Evolutionary conservation across 2,797 vertebrate species (phyloP).

Genomic region (Pangasius sanitwongsei): DNA sequence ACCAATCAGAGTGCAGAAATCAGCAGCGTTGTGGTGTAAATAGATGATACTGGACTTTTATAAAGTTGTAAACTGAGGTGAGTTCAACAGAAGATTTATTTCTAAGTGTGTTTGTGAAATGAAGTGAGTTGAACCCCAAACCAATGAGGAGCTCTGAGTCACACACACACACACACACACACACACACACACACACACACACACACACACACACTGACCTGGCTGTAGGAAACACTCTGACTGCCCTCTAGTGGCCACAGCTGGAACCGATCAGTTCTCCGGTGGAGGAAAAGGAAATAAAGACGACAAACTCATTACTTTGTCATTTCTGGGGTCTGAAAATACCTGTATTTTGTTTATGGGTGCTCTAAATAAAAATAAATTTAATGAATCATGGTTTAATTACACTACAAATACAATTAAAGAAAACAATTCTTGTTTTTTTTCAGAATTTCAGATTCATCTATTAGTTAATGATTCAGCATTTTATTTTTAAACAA

Average conservation of each 20-base stretch:
- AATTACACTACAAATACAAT: not conserved
- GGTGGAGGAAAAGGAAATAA: not conserved
- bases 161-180: not conserved
- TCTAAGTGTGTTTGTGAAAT: constrained; percentile 44
- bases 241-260: constrained; percentile 6
- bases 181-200: not conserved
- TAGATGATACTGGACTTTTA: constrained; percentile 15
- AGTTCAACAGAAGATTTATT: constrained; percentile 52
- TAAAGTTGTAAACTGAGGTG: constrained; percentile 52
- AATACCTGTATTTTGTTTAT: not conserved
- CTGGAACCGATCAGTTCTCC: too few relatives aligned
- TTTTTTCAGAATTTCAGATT: too few relatives aligned
- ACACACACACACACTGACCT: not conserved
- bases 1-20: not conserved
- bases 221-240: not conserved
- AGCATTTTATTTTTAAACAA: too few relatives aligned
- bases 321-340: not conserved
- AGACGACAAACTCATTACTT: not conserved
- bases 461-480: too few relatives aligned
- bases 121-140: constrained; percentile 47
- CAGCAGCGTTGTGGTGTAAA: not conserved
- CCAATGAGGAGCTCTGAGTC: constrained; percentile 44
- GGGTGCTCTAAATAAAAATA: not conserved
- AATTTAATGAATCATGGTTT: not conserved
- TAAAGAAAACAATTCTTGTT: not conserved